phyloP scores from a whole-genome alignment of 2,113 vertebrate genomes.

The Chaetorhynchus papuensis region DNA sequence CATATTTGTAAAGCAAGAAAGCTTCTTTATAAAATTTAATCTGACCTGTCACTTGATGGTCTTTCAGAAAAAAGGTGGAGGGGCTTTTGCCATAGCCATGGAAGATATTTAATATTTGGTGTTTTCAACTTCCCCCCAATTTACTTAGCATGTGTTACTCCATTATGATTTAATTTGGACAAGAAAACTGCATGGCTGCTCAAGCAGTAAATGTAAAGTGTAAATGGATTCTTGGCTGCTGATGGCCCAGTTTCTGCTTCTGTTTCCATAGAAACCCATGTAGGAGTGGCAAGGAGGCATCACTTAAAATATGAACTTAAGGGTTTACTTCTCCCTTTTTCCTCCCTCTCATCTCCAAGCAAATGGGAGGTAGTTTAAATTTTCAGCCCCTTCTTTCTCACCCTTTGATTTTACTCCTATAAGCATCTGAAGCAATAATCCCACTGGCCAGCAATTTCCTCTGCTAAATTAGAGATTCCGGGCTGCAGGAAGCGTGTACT shows the following conservation, averaged over 20 bases:
- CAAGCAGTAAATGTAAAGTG: constrained; percentile 66
- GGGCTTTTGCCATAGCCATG: not conserved
- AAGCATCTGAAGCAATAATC: not conserved
- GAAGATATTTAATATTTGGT: constrained; percentile 20
- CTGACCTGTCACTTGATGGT: not conserved
- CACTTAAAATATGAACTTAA: constrained; percentile 61
- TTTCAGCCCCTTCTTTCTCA: not conserved
- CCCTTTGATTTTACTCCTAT: not conserved
- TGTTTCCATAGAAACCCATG: constrained; percentile 62
- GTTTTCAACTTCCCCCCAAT: constrained; percentile 26
- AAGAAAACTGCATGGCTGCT: constrained; percentile 58
- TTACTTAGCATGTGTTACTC: constrained; percentile 63
- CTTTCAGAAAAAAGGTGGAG: not conserved
- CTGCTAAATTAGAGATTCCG: not conserved
- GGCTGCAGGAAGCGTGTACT: not conserved
- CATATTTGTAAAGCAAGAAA: not conserved
- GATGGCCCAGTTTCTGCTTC: constrained; percentile 63
- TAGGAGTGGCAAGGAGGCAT: constrained; percentile 55
- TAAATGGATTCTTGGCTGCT: constrained; percentile 63
- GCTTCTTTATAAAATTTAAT: not conserved
- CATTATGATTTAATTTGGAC: constrained; percentile 56
- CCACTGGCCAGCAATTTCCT: not conserved
- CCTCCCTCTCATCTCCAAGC: constrained; percentile 9
- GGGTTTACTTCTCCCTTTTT: constrained; percentile 13
- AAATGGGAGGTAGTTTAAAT: not conserved